These are phyloP conservation scores for Rhodeus uyekii DNA, from an alignment of 2,797 vertebrate genomes.

Conservation along the genomic window DNA sequence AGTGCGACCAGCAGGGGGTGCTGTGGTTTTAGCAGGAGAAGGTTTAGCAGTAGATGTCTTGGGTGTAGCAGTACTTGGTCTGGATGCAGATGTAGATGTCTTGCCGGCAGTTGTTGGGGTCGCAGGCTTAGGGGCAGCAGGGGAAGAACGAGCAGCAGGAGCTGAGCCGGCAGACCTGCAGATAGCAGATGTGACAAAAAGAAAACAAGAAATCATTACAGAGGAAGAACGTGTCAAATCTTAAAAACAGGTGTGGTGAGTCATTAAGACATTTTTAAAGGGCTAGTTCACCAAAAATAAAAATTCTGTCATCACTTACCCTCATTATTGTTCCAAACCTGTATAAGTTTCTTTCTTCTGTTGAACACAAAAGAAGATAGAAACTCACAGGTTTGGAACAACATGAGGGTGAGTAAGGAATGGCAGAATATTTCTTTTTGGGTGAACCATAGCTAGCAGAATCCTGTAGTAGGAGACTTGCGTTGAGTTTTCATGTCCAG, in stretches of 20 bases:
- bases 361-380: not conserved
- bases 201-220: not conserved
- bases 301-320: not conserved
- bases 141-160: constrained; percentile 62
- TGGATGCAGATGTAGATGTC: constrained; percentile 66
- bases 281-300: not conserved
- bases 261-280: not conserved
- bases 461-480: not conserved
- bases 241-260: not conserved
- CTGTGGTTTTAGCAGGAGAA: constrained; percentile 60
- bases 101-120: constrained; percentile 58
- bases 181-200: constrained; percentile 7
- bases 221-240: not conserved
- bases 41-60: constrained; percentile 63
- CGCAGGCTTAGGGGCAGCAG: constrained; percentile 61
- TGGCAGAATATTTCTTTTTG: not conserved
- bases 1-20: constrained; percentile 73
- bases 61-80: constrained; percentile 62
- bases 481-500: not conserved
- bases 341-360: not conserved
- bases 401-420: not conserved
- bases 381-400: not conserved
- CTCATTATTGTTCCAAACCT: not conserved
- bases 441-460: not conserved
- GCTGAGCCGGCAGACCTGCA: constrained; percentile 65